Percentiles rank a stretch among this genome's conserved stretches.
phyloP scores from a whole-genome alignment of 2,113 vertebrate species.

The Phalacrocorax pelagicus region DNA sequence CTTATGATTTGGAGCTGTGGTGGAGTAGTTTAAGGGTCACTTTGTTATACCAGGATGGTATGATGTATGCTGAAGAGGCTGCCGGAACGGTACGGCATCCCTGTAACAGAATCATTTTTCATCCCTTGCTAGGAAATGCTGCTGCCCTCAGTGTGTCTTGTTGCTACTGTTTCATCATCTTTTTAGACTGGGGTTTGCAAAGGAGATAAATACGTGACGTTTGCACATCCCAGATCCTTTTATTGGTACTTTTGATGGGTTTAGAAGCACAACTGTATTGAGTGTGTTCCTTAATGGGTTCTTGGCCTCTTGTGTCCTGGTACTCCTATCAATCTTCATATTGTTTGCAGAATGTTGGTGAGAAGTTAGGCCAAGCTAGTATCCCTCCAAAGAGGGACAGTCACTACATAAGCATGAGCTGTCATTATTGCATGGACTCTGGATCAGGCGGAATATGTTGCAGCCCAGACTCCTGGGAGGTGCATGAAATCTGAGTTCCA shows the following conservation, averaged over 20 bases:
- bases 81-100: background rate
- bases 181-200: background rate
- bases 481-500: background rate
- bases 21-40: background rate
- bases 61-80: background rate
- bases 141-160: background rate
- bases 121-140: background rate
- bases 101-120: background rate
- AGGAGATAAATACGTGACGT: background rate
- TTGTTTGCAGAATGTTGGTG: background rate
- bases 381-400: background rate
- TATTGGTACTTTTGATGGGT: background rate
- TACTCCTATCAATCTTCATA: background rate
- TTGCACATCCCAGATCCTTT: background rate
- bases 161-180: background rate
- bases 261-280: background rate
- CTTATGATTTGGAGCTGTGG: background rate
- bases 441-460: background rate
- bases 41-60: background rate
- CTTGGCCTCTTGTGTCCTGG: background rate
- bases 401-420: rapidly evolving
- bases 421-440: background rate
- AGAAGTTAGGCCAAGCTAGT: background rate
- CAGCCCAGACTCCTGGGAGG: background rate
- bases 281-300: background rate